Percentiles rank a stretch among this genome's conserved stretches.
These are phyloP conservation scores for Euura saliciscinereae DNA, from an alignment of 1,140 invertebrate species.

Conservation along the genomic window DNA sequence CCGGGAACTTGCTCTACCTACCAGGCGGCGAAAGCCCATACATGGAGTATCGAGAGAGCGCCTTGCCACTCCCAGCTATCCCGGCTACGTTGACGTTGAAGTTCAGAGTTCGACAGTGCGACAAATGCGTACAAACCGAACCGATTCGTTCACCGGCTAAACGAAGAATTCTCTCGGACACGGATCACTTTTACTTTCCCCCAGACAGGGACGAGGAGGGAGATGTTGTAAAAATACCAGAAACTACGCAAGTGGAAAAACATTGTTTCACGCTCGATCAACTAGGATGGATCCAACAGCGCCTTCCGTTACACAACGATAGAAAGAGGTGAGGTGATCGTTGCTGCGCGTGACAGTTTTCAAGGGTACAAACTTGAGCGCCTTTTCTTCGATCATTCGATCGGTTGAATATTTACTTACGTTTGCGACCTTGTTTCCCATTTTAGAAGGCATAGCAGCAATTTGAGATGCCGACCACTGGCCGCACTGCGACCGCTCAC, in stretches of 20 bases:
- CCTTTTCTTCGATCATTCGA: not conserved
- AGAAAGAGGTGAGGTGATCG: constrained; percentile 49
- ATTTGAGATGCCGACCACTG: constrained; percentile 52
- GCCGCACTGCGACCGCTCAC: constrained; percentile 53
- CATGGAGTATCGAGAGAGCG: constrained; percentile 61
- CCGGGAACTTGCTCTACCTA: constrained; percentile 52
- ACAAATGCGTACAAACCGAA: constrained; percentile 66
- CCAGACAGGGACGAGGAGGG: constrained; percentile 39
- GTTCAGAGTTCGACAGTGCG: constrained; percentile 62
- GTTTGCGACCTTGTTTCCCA: not conserved
- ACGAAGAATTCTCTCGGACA: constrained; percentile 50
- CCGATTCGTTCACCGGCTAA: constrained; percentile 53
- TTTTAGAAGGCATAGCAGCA: constrained; percentile 55
- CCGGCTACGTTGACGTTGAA: constrained; percentile 59
- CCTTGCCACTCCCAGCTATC: constrained; percentile 27
- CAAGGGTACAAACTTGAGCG: not conserved
- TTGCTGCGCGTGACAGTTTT: not conserved
- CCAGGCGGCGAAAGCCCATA: constrained; percentile 60
- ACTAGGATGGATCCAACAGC: constrained; percentile 40
- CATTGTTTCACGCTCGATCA: constrained; percentile 46
- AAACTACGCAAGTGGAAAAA: constrained; percentile 29
- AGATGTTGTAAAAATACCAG: constrained; percentile 35
- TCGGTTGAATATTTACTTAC: too few relatives aligned
- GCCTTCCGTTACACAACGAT: constrained; percentile 49
- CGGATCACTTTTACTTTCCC: constrained; percentile 48